These are phyloP conservation scores for Drosophila tanythrix DNA, from an alignment of 2,888 invertebrate genomes.

Conservation along the genomic window DNA sequence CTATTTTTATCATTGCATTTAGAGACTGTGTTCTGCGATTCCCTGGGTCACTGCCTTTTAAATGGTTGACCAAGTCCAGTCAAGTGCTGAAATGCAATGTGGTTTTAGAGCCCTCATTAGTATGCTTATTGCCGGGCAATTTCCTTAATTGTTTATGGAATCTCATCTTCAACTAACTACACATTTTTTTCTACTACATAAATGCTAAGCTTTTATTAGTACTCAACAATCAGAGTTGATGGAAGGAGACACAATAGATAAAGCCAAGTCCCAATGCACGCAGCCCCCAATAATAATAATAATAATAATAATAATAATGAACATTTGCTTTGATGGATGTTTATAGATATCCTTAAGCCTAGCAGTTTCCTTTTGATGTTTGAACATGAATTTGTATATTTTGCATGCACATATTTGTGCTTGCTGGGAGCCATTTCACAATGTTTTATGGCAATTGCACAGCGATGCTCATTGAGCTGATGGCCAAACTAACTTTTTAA, in stretches of 20 bases:
- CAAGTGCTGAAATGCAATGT: not conserved
- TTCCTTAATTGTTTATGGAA: not conserved
- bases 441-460: slow-evolving; percentile 24
- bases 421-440: slow-evolving; percentile 14
- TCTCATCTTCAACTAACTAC: not conserved
- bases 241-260: not conserved
- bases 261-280: not conserved
- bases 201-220: not conserved
- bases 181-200: not conserved
- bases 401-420: not conserved
- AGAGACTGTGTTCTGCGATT: not conserved
- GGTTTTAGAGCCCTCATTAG: not conserved
- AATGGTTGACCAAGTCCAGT: not conserved
- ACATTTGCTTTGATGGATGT: not conserved
- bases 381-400: slow-evolving; percentile 16
- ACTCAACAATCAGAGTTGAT: not conserved
- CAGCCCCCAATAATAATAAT: not conserved
- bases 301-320: not conserved
- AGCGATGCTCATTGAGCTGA: slow-evolving; percentile 30
- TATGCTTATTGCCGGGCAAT: not conserved
- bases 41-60: not conserved
- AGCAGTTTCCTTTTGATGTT: slow-evolving; percentile 12
- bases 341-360: not conserved
- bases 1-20: not conserved
- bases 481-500: slow-evolving; percentile 10